Evolutionary conservation across 2,113 vertebrate species (phyloP), one percentile per base, ranked within the genome.

Genomic region (Atrichornis clamosus): DNA sequence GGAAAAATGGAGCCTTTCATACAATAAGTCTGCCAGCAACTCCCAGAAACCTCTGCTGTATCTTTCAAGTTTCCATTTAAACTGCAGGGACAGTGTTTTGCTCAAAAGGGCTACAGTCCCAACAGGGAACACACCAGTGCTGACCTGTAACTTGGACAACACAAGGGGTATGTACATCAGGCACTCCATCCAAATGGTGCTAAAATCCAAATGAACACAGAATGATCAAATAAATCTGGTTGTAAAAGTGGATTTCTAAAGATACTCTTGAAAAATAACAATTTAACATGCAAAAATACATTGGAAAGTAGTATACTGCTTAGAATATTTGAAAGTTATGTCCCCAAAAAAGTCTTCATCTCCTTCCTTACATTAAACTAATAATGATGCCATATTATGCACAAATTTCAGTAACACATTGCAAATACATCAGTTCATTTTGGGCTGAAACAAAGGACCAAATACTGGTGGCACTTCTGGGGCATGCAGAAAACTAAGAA

Each of bases 1-100:
- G 78, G 76, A 96, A 97, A 97, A 42, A 53, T 98, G 93, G 98
- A 87, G 80, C 46, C 44, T 98, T 58, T 94, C 98, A 59, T 99
- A 98, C 87, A 95, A 59, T 4, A 95, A 77, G 47, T 97, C 98
- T 44, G 22, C 93, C 28, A 89, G 32, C 65, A 88, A 95, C 59
- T 90, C 96, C 11, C 97, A 94, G 52, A 97, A 67, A 60, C 96
- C 97, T 88, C 93, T 98, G 52, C 89, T 98, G 8, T 93, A 96
- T 84, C 80, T 98, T 87, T 91, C 98, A 79, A 97, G 98, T 12
- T 85, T 95, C 18, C 95, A 97, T 63, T 96, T 98, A 10, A 95
- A 95, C 55, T 98, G 98, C 87, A 90, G 79, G 6, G 39, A 73
- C 24, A 26, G 33, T 33, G 82, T 97, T 74, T 59, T 91, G 32